Base-by-base conservation (phyloP, 2,888 invertebrate species). In the Lasioglossum pauxillum region DNA sequence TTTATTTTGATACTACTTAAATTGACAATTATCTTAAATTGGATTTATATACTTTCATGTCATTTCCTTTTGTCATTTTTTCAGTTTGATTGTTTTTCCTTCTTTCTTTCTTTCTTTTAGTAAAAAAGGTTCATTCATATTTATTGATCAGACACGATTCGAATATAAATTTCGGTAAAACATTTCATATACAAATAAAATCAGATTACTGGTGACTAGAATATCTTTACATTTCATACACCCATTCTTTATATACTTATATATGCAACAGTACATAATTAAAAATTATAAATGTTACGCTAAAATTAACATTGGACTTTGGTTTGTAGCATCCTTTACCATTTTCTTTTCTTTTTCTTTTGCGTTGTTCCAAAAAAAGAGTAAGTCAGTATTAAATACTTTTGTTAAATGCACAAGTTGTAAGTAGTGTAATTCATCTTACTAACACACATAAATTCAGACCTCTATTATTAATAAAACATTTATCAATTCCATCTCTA, bases 191-290 rank as follows among this genome's bases (percentile, higher is more conserved):
- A 91, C 80, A 92, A 95, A 95, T 92, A 91, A 95, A 94, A 90
- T 92, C 92, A 93, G 92, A 94, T 93, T 93, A 90, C 88, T 91
- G 91, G 90, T 95, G 95, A 95, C 95, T 95, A 95, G 95, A 95
- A 94, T 94, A 94, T 94, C 90, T 94, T 94, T 91, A 95, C 94
- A 94, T 92, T 93, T 93, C 92, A 90, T 90, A 93, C 91, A 93
- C 92, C 92, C 90, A 92, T 93, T 90, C 91, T 91, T 92, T 92
- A 89, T 92, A 92, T 93, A 92, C 92, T 92, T 92, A 93, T 92
- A 90, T 91, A 90, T 91, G 90, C 92, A 92, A 91, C 91, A 91
- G 87, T 91, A 91, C 87, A 90, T 89, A 90, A 91, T 92, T 57
- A 92, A 90, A 93, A 87, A 92, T 90, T 84, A 90, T 91, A 90